These are phyloP conservation scores for Beris morrisii DNA, from an alignment of 2,888 invertebrate genomes.

Conservation along the genomic window DNA sequence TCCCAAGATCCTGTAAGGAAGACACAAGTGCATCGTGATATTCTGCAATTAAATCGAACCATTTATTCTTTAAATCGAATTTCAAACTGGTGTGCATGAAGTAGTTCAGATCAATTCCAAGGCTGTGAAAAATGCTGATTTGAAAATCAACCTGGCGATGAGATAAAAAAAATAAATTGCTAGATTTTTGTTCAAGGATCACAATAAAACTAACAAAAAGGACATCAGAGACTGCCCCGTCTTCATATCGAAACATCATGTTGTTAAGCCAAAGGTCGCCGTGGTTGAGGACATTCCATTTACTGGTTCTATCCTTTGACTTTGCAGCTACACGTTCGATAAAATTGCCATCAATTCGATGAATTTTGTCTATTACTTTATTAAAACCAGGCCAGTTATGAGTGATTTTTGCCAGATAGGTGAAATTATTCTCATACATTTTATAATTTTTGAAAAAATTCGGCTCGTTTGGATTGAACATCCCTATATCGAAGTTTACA, in stretches of 20 bases:
- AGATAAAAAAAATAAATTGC: background rate
- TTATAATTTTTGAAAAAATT: too few relatives aligned
- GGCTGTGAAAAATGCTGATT: conserved; percentile 51
- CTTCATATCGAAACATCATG: conserved; percentile 54
- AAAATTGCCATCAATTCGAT: too few relatives aligned
- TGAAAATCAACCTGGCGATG: conserved; percentile 53
- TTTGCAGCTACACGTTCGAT: too few relatives aligned
- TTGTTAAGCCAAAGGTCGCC: conserved; percentile 62
- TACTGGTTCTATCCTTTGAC: too few relatives aligned
- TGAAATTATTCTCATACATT: conserved; percentile 47
- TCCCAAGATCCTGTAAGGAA: background rate
- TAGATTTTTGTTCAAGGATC: too few relatives aligned
- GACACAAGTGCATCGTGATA: conserved; percentile 32
- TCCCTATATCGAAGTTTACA: too few relatives aligned
- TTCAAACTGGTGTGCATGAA: conserved; percentile 53
- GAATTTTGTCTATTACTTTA: conserved; percentile 48
- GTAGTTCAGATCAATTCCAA: conserved; percentile 55
- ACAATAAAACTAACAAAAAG: conserved; percentile 41
- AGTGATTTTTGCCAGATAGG: conserved; percentile 52
- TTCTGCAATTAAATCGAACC: conserved; percentile 46
- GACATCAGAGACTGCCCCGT: background rate
- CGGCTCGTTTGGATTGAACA: too few relatives aligned
- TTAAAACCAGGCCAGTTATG: conserved; percentile 56
- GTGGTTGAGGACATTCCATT: conserved; percentile 51
- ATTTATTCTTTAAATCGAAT: conserved; percentile 45